Evolutionary conservation across 2,888 invertebrate species (phyloP).

Genomic region (Deroplatys truncata): DNA sequence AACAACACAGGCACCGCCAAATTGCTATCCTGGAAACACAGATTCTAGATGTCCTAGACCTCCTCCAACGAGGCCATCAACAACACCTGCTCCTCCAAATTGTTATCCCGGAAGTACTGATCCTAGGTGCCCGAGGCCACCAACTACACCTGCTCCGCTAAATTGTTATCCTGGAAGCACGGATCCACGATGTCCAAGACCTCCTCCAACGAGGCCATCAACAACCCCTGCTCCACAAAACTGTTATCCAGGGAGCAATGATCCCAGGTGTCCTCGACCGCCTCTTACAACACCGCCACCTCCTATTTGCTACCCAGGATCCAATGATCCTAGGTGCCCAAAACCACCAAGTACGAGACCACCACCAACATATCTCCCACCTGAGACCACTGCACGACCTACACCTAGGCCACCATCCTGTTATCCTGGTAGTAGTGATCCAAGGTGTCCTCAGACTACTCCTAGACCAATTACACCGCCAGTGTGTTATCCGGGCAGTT

Average conservation of each 20-base stretch:
- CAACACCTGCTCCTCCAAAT: constrained; percentile 31
- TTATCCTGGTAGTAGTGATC: constrained; percentile 35
- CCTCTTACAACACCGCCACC: constrained; percentile 7
- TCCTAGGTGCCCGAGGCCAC: constrained; percentile 39
- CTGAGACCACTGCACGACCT: constrained; percentile 34
- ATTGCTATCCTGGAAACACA: constrained; percentile 30
- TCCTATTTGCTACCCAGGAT: constrained; percentile 23
- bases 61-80: constrained; percentile 10
- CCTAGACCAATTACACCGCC: constrained; percentile 17
- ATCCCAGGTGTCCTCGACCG: constrained; percentile 20
- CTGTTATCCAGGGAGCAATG: constrained; percentile 25
- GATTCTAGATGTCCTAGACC: constrained; percentile 31
- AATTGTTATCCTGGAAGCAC: constrained; percentile 35
- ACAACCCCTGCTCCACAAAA: constrained; percentile 22
- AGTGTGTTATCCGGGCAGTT: constrained; percentile 22
- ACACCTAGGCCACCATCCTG: constrained; percentile 37
- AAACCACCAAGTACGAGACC: constrained; percentile 32
- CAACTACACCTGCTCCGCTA: constrained; percentile 36
- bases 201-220: constrained; percentile 35
- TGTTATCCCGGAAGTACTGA: constrained; percentile 36
- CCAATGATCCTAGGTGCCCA: constrained; percentile 33
- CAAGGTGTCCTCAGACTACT: constrained; percentile 24
- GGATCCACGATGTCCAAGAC: constrained; percentile 39
- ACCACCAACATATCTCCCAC: constrained; percentile 38
- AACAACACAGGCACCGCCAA: constrained; percentile 22